A percentile compares a stretch with the other conserved stretches of the same genome.
These are phyloP conservation scores for Harpalus rufipes DNA, from an alignment of 2,888 invertebrate genomes.

Conservation along the genomic window DNA sequence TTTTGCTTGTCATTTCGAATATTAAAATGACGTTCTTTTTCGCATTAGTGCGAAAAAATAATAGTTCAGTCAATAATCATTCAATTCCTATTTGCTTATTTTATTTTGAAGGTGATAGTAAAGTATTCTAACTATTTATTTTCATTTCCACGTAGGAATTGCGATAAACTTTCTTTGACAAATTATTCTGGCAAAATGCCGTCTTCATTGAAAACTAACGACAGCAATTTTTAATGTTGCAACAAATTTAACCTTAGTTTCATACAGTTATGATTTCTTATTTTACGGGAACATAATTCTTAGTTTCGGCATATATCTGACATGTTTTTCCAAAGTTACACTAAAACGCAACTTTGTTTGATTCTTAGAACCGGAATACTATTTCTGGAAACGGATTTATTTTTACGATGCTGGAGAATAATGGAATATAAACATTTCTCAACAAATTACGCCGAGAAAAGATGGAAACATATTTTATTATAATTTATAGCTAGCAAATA, in stretches of 20 bases:
- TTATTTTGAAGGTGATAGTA: not conserved
- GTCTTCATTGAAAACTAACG: not conserved
- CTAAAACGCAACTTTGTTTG: not conserved
- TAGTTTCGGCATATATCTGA: not conserved
- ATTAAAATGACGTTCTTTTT: too few species aligned
- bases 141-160: not conserved
- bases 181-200: not conserved
- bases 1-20: too few species aligned
- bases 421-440: not conserved
- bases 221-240: not conserved
- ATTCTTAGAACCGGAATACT: not conserved
- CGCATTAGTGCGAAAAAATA: too few species aligned
- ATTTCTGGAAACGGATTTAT: not conserved
- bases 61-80: too few species aligned
- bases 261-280: not conserved
- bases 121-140: constrained; percentile 1
- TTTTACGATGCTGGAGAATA: not conserved
- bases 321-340: not conserved
- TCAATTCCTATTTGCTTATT: too few species aligned
- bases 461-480: not conserved
- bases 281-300: not conserved
- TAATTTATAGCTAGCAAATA: not conserved
- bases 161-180: not conserved
- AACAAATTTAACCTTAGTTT: not conserved
- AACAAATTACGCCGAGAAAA: not conserved